These are phyloP conservation scores for Thomomys bottae DNA, from an alignment of 2,113 vertebrate species.

Conservation along the genomic window DNA sequence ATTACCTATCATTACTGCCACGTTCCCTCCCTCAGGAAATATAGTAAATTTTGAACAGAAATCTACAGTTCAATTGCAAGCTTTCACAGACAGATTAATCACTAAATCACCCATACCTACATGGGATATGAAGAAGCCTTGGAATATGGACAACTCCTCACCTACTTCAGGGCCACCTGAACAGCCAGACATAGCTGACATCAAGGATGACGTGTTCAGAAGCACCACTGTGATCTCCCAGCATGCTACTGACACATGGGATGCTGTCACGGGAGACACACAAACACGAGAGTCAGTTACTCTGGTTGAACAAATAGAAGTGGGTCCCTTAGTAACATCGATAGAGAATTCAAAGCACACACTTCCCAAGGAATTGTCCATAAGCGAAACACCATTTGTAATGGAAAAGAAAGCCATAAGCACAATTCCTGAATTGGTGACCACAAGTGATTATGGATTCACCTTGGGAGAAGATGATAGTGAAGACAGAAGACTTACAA, in stretches of 20 bases:
- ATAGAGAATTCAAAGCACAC: conserved; percentile 71
- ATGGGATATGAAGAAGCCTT: conserved; percentile 65
- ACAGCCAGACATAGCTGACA: conserved; percentile 82
- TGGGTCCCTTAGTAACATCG: conserved; percentile 83
- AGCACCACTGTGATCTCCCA: conserved; percentile 68
- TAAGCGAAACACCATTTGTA: conserved; percentile 74
- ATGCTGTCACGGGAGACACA: conserved; percentile 69
- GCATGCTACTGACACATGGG: conserved; percentile 67
- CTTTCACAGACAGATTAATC: conserved; percentile 73
- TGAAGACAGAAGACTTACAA: conserved; percentile 50
- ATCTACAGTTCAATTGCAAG: conserved; percentile 80
- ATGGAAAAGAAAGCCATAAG: conserved; percentile 79
- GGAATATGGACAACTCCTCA: conserved; percentile 74
- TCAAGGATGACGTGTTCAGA: conserved; percentile 74
- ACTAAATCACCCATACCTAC: conserved; percentile 67
- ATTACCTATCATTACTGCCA: conserved; percentile 70
- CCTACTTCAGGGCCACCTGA: conserved; percentile 75
- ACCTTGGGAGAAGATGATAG: conserved; percentile 65
- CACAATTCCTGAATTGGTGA: conserved; percentile 74
- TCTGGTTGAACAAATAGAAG: conserved; percentile 87
- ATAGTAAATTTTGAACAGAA: conserved; percentile 75
- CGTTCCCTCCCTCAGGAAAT: conserved; percentile 70
- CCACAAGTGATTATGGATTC: conserved; percentile 63
- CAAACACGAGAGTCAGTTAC: conserved; percentile 76
- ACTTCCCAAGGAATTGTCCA: conserved; percentile 70